Evolutionary conservation across 2,888 invertebrate genomes (phyloP), one percentile per base, ranked within the genome.

Genomic region (Bombylius major): DNA sequence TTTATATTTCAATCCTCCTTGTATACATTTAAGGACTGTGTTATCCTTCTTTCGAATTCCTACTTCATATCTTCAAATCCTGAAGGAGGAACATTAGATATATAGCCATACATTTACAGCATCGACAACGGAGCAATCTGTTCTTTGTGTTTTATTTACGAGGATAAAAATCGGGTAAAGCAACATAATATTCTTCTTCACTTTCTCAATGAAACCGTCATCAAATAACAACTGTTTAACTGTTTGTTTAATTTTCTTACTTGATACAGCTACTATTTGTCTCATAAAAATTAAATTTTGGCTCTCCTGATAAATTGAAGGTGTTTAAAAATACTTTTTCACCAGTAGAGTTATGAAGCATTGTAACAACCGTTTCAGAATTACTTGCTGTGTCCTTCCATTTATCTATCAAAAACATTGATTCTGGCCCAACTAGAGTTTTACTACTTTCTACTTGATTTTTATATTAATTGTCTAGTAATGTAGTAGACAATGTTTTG

Each of bases 291-390:
- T 8, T 11, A 42, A 42, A 42, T 42, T 42, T 1, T 7, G 12
- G 52, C 33, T 58, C 51, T 7, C 54, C 55, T 23, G 60, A 54
- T 7, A 62, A 58, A 51, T 62, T 58, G 55, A 57, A 61, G 8
- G 61, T 60, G 47, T 62, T 49, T n/a, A 62, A 53, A 55, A 64
- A 64, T 36, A 47, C 47, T 48, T 31, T 4, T 48, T 33, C 42
- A 31, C 34, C 5, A 47, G 44, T 56, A 6, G 55, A 23, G 34
- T 52, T 55, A 45, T 59, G 56, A 14, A 61, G 14, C 45, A 60
- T 51, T 14, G 51, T 39, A 8, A 54, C 56, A 31, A 60, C 55
- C 14, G 47, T 58, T 51, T 60, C 55, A 14, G 4, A 14, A 47
- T 47, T 31, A 47, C 11, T 47, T 23, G 9, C 4, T 9, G 23